These are phyloP conservation scores for Ciona savignyi DNA, from an alignment of 23 tunicate genomes.

Conservation along the genomic window DNA sequence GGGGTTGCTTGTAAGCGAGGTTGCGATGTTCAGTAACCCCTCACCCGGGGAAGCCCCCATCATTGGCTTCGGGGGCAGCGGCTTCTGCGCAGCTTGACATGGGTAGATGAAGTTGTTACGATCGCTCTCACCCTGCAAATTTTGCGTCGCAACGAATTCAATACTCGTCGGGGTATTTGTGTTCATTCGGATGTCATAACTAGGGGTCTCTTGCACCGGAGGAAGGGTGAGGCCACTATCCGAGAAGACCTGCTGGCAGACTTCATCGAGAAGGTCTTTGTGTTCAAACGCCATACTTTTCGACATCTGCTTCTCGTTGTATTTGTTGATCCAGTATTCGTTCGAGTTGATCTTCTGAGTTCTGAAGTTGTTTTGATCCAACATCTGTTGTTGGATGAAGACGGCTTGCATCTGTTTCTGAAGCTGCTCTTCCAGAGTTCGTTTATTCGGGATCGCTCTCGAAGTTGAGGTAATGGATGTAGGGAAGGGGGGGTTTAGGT, in stretches of 20 bases:
- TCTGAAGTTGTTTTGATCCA: conserved; percentile 13
- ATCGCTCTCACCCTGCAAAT: background rate
- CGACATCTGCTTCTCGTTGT: background rate
- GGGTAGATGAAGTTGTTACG: background rate
- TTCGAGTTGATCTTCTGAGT: background rate
- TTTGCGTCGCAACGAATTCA: background rate
- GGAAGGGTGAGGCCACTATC: background rate
- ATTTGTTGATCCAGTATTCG: background rate
- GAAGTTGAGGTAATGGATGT: background rate
- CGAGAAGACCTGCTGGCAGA: conserved; percentile 25
- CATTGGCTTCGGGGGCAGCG: too few species aligned
- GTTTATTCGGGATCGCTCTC: conserved; percentile 12
- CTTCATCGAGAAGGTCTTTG: conserved; percentile 8
- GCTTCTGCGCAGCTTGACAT: background rate
- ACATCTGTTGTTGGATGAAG: conserved; percentile 15
- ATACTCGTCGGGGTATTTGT: background rate
- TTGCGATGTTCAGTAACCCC: too few species aligned
- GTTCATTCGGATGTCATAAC: background rate
- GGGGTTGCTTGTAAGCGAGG: conserved; percentile 8
- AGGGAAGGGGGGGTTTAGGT: background rate
- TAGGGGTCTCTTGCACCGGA: background rate
- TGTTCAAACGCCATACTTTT: background rate
- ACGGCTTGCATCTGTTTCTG: conserved; percentile 32
- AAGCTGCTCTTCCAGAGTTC: conserved; percentile 8
- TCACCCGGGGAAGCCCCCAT: too few species aligned